Percentiles rank a stretch among this genome's conserved stretches.
phyloP scores from a whole-genome alignment of 2,797 vertebrate species.

The Brotula barbata region DNA sequence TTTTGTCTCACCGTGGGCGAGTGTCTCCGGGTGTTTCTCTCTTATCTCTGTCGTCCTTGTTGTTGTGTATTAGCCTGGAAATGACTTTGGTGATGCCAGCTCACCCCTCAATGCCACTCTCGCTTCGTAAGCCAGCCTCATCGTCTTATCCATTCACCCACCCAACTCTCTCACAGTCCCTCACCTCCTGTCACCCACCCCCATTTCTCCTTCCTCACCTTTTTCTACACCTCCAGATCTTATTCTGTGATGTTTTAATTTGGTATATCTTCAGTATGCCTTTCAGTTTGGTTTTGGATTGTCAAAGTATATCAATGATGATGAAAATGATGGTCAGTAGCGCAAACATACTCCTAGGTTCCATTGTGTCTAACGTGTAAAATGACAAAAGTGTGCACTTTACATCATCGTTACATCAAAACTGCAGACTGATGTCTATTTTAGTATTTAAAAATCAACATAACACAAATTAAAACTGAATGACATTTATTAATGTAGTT shows the following conservation, averaged over 20 bases:
- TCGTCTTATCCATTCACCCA: conserved; percentile 61
- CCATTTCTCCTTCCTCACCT: conserved; percentile 28
- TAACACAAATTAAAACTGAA: too few species aligned
- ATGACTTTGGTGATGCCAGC: conserved; percentile 94
- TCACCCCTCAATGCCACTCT: conserved; percentile 84
- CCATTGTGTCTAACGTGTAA: too few species aligned
- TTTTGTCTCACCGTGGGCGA: conserved; percentile 52
- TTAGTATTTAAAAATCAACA: too few species aligned
- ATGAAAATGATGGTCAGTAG: conserved; percentile 46
- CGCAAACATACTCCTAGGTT: too few species aligned
- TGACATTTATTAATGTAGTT: too few species aligned
- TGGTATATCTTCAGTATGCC: conserved; percentile 73
- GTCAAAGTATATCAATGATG: conserved; percentile 86
- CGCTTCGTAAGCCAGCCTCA: conserved; percentile 82
- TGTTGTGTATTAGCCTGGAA: conserved; percentile 75
- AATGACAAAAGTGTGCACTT: too few species aligned
- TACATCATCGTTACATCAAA: too few species aligned
- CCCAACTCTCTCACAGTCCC: conserved; percentile 41
- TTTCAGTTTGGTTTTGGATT: conserved; percentile 60
- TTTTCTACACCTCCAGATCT: conserved; percentile 24
- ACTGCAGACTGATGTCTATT: too few species aligned
- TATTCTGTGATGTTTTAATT: conserved; percentile 84
- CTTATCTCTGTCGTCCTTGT: conserved; percentile 74
- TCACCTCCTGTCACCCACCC: conserved; percentile 64
- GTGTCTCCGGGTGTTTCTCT: conserved; percentile 65